phyloP scores from a whole-genome alignment of 2,888 invertebrate genomes.

The Dasysyrphus tricinctus region DNA sequence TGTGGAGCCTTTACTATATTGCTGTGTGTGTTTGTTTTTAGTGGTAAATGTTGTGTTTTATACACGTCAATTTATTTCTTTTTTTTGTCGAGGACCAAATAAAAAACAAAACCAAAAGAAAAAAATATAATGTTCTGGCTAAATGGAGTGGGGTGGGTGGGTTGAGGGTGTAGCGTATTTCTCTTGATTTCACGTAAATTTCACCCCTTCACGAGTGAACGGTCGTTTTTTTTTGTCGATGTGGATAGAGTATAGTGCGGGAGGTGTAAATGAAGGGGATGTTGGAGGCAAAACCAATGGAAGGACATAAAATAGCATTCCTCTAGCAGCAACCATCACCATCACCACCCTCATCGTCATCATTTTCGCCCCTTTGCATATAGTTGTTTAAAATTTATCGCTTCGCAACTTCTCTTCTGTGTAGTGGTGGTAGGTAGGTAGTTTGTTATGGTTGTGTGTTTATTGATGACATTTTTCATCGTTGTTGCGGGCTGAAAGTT shows the following conservation, averaged over 20 bases:
- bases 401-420: slow-evolving; percentile 52
- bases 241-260: neutral
- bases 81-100: slow-evolving; percentile 26
- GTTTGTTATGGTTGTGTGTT: slow-evolving; percentile 32
- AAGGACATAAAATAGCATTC: slow-evolving; percentile 31
- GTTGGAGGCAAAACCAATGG: slow-evolving; percentile 11
- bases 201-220: slow-evolving; percentile 59
- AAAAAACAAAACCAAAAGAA: slow-evolving; percentile 9
- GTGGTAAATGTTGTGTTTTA: slow-evolving; percentile 73
- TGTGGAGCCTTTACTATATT: neutral
- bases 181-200: slow-evolving; percentile 68
- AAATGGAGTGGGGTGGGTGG: slow-evolving; percentile 31
- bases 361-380: neutral
- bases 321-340: neutral
- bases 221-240: neutral
- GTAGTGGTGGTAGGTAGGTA: slow-evolving; percentile 16
- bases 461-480: slow-evolving; percentile 65
- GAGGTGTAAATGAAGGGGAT: neutral
- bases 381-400: slow-evolving; percentile 66
- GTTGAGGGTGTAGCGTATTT: slow-evolving; percentile 24
- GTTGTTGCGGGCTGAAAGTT: slow-evolving; percentile 56
- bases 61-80: slow-evolving; percentile 62
- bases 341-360: too few species aligned
- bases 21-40: slow-evolving; percentile 50
- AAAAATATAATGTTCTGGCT: slow-evolving; percentile 54